phyloP scores from a whole-genome alignment of 1,140 invertebrate species.

The Antheraea pernyi region DNA sequence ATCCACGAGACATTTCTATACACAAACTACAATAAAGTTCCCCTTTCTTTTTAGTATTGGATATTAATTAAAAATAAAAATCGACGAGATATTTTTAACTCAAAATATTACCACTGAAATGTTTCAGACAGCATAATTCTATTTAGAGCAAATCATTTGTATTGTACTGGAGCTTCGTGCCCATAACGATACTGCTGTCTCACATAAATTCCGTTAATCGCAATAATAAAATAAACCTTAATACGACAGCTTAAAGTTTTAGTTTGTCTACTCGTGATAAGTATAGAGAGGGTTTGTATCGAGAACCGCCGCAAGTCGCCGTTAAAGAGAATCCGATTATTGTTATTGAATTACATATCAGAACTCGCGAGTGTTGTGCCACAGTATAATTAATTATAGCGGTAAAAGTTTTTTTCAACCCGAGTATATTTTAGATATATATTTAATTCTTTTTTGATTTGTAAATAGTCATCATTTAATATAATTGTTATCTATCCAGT shows the following conservation, averaged over 20 bases:
- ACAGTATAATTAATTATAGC: conserved; percentile 12
- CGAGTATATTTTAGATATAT: neutral
- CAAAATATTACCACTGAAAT: neutral
- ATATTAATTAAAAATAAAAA: too few relatives aligned
- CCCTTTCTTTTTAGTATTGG: too few relatives aligned
- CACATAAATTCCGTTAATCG: neutral
- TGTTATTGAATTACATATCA: conserved; percentile 46
- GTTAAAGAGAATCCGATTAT: conserved; percentile 47
- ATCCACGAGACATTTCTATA: too few relatives aligned
- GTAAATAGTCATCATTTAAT: too few relatives aligned
- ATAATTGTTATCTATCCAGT: too few relatives aligned
- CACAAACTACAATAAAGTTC: too few relatives aligned
- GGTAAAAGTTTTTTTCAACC: neutral
- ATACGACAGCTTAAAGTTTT: neutral
- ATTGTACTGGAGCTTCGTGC: too few relatives aligned
- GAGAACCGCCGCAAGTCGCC: conserved; percentile 12
- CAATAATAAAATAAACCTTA: neutral
- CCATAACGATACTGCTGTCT: neutral
- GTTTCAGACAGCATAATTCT: neutral
- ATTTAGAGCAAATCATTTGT: conserved; percentile 2
- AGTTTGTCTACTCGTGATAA: neutral
- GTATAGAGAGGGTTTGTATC: neutral
- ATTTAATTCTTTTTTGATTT: neutral
- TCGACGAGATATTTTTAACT: neutral
- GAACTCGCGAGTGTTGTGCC: conserved; percentile 11